Evolutionary conservation across 2,888 invertebrate genomes (phyloP).

Genomic region (Steinernema hermaphroditum): DNA sequence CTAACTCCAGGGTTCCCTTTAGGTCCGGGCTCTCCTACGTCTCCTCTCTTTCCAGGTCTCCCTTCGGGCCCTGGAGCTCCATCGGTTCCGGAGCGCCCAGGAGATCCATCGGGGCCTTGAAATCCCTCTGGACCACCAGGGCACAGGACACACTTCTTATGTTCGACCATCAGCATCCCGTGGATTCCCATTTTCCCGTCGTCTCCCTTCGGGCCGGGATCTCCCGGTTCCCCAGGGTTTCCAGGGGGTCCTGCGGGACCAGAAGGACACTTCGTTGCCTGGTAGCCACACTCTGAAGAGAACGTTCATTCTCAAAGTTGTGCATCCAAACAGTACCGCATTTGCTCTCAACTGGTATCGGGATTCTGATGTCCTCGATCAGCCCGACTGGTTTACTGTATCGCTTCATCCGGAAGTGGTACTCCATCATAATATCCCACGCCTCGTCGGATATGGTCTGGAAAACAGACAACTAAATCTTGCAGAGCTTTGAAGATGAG

Average conservation of each 20-base stretch:
- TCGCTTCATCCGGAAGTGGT: background rate
- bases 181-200: background rate
- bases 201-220: background rate
- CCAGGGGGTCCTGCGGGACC: conserved; percentile 1
- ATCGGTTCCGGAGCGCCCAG: background rate
- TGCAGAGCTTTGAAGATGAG: too few species aligned
- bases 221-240: background rate
- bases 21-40: background rate
- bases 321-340: background rate
- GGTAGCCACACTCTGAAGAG: background rate
- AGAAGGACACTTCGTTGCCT: background rate
- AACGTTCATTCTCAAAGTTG: background rate
- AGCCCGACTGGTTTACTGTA: background rate
- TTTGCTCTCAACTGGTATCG: background rate
- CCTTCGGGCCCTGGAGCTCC: background rate
- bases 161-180: background rate
- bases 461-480: background rate
- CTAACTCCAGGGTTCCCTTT: background rate
- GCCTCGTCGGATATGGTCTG: background rate
- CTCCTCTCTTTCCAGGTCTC: background rate
- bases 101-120: conserved; percentile 10
- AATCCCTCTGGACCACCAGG: background rate
- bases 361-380: background rate
- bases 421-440: background rate
- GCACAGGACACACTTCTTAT: conserved; percentile 12